A percentile compares a stretch with the other conserved stretches of the same genome.
Conservation (phyloP, 2,797 vertebrate species). For the Thripadectes ignobilis region DNA sequence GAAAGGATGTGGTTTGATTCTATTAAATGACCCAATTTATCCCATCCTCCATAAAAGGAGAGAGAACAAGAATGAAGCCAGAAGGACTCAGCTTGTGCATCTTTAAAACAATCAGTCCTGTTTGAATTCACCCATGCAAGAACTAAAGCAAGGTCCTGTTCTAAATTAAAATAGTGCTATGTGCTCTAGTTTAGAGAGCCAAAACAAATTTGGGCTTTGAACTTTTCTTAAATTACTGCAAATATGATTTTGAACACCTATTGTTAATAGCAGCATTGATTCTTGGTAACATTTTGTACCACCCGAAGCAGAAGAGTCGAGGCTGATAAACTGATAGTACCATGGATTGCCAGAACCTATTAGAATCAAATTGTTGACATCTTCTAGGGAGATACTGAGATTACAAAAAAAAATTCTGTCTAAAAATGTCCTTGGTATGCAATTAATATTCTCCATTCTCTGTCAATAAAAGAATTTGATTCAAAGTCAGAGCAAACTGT, state of each 20-base stretch:
- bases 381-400: not conserved
- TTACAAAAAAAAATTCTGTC: not conserved
- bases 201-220: constrained; percentile 24
- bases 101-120: not conserved
- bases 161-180: not conserved
- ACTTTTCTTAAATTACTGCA: not conserved
- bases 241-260: not conserved
- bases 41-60: not conserved
- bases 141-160: not conserved
- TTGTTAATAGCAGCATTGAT: not conserved
- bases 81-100: not conserved
- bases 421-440: constrained; percentile 7
- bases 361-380: not conserved
- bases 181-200: not conserved
- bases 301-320: not conserved
- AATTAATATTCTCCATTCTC: constrained; percentile 17
- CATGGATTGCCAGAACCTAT: not conserved
- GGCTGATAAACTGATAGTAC: not conserved
- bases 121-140: not conserved
- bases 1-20: not conserved
- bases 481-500: not conserved
- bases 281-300: not conserved
- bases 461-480: not conserved
- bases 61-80: not conserved
- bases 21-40: not conserved